Base-by-base conservation (phyloP, 2,888 invertebrate genomes). In the Panopea generosa region DNA sequence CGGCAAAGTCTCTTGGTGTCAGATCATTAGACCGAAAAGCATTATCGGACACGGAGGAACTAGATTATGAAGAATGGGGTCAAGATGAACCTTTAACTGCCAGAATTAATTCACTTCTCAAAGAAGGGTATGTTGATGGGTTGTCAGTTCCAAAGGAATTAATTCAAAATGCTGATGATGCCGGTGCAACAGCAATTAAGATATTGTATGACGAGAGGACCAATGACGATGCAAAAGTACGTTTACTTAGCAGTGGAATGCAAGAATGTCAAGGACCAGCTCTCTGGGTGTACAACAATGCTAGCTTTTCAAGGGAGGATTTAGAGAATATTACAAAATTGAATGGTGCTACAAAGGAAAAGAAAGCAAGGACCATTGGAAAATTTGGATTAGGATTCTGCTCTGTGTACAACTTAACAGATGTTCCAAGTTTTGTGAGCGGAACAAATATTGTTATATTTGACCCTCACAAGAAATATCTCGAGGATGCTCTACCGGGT, bases 351-450 rank as follows among this genome's bases (percentile, higher is more conserved):
- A 90, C 90, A 1, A 91, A 91, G 69, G 83, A 86, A 68, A 65
- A 74, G 7, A 82, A 89, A 24, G 81, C 84, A 18, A 86, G 87
- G 4, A 90, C 89, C 71, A 87, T 91, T 49, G 91, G 91, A 18
- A 83, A 87, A 52, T 91, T 91, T 82, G 91, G 91, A 20, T 83
- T 91, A 7, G 91, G 91, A 0, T 91, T 91, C 80, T 90, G 90
- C 66, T 84, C 90, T 18, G 90, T 91, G 16, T 91, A 91, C 73
- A 91, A 91, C 60, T 50, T 91, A n/a, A 91, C 90, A 11, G 91
- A 91, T 83, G 89, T 90, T n/a, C 91, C 91, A 11, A 90, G 89
- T 53, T 90, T 91, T 59, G 75, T 92, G n/a, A 90, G 89, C 57
- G 77, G 89, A 3, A 75, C 88, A 63, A 86, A 79, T 56, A 73